phyloP scores from a whole-genome alignment of 1,140 invertebrate genomes.

The Caerostris extrusa region DNA sequence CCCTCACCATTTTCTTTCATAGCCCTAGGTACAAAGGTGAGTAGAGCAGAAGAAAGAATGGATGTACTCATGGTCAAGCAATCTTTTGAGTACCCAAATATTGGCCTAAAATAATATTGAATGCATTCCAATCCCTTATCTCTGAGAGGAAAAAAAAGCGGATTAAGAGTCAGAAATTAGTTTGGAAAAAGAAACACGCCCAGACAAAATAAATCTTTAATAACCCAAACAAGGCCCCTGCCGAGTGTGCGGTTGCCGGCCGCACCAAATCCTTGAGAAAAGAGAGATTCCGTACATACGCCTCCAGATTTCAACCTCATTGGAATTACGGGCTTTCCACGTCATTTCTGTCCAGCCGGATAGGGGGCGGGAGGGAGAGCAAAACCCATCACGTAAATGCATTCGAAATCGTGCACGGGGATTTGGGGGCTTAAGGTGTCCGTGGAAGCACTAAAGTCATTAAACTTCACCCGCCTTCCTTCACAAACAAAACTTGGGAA shows the following conservation, averaged over 20 bases:
- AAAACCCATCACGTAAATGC: conserved; percentile 74
- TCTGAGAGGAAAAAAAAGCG: neutral
- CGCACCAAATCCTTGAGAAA: conserved; percentile 14
- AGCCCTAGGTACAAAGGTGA: too few species aligned
- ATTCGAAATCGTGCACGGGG: conserved; percentile 67
- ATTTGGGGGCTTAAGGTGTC: conserved; percentile 73
- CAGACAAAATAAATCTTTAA: conserved; percentile 58
- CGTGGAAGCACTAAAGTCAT: conserved; percentile 73
- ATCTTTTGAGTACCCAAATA: too few species aligned
- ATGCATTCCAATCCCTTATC: too few species aligned
- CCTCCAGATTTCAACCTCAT: conserved; percentile 69
- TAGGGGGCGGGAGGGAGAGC: neutral
- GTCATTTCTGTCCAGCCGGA: conserved; percentile 61
- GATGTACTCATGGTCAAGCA: too few species aligned
- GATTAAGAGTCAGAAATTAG: conserved; percentile 28
- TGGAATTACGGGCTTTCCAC: conserved; percentile 70
- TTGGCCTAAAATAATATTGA: too few species aligned
- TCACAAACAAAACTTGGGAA: conserved; percentile 49
- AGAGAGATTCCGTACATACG: conserved; percentile 61
- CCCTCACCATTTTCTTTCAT: too few species aligned
- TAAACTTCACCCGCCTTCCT: conserved; percentile 45
- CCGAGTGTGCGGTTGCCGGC: conserved; percentile 27
- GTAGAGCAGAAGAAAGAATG: too few species aligned
- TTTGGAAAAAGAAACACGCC: neutral
- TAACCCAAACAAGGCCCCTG: conserved; percentile 24